These are phyloP conservation scores for Hemicordylus capensis DNA, from an alignment of 2,113 vertebrate genomes.

Conservation along the genomic window DNA sequence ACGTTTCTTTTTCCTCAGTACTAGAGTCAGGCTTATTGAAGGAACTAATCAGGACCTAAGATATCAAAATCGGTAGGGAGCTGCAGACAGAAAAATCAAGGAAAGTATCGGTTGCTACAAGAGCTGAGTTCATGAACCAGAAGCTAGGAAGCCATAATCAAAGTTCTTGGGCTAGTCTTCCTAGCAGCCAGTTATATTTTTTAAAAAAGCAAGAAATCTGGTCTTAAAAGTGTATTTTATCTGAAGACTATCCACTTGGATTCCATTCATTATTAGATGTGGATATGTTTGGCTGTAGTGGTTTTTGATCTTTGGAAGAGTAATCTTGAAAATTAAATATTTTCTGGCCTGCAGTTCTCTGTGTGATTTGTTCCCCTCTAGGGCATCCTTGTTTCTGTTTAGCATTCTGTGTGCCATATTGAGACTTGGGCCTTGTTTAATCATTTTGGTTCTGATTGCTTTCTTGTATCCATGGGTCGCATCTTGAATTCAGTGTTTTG, in stretches of 20 bases:
- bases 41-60: background rate
- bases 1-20: too few species aligned
- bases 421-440: constrained; percentile 75
- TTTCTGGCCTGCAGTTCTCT: background rate
- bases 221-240: background rate
- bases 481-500: constrained; percentile 76
- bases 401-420: constrained; percentile 54
- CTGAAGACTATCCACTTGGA: background rate
- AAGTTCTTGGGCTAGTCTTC: background rate
- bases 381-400: constrained; percentile 65
- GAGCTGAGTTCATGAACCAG: background rate
- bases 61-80: background rate
- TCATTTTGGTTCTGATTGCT: constrained; percentile 78
- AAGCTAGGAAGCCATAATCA: background rate
- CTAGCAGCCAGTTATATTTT: background rate
- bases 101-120: background rate
- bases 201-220: background rate
- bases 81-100: background rate
- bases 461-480: constrained; percentile 71
- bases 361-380: constrained; percentile 32
- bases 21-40: background rate
- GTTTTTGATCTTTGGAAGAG: constrained; percentile 37
- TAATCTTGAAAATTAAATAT: background rate
- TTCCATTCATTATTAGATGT: background rate
- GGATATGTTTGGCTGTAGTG: background rate